Conservation (phyloP, 2,797 vertebrate genomes). For the Takifugu ocellatus region DNA sequence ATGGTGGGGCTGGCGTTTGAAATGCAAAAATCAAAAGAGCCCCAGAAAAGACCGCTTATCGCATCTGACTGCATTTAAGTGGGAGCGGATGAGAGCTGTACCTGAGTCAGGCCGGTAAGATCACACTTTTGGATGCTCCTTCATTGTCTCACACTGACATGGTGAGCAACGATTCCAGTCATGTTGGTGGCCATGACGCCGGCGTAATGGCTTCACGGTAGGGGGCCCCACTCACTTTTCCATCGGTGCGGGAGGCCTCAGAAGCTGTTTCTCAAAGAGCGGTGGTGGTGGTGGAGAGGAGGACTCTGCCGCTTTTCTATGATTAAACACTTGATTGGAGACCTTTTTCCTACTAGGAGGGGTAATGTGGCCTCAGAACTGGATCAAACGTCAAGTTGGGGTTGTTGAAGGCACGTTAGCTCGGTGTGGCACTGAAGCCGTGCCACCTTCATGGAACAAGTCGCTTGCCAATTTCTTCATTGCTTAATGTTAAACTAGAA, state of each 20-base stretch:
- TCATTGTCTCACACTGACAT: slow-evolving; percentile 4
- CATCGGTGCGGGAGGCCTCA: slow-evolving; percentile 17
- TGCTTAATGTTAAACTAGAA: too few relatives aligned
- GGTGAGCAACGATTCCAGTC: slow-evolving; percentile 5
- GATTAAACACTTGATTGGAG: neutral
- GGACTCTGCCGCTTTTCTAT: neutral
- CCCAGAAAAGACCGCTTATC: slow-evolving; percentile 27
- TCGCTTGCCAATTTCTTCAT: neutral
- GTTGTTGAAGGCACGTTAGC: slow-evolving; percentile 11
- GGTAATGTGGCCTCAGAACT: neutral
- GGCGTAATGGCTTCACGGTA: slow-evolving; percentile 21
- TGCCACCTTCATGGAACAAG: neutral
- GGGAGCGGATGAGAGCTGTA: slow-evolving; percentile 5
- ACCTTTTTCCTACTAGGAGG: neutral
- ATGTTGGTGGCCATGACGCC: slow-evolving; percentile 11
- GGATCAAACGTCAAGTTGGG: slow-evolving; percentile 16
- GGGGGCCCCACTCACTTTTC: slow-evolving; percentile 14
- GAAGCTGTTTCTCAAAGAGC: slow-evolving; percentile 16
- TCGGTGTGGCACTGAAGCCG: neutral
- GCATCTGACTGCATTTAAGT: slow-evolving; percentile 17
- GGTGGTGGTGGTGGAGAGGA: slow-evolving; percentile 19
- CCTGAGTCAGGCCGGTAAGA: slow-evolving; percentile 4
- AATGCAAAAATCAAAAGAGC: slow-evolving; percentile 36
- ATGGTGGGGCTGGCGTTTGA: slow-evolving; percentile 24
- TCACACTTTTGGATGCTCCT: slow-evolving; percentile 23